Percentiles rank a stretch among this genome's conserved stretches.
These are phyloP conservation scores for Sciaenops ocellatus DNA, from an alignment of 2,797 vertebrate species.

Conservation along the genomic window DNA sequence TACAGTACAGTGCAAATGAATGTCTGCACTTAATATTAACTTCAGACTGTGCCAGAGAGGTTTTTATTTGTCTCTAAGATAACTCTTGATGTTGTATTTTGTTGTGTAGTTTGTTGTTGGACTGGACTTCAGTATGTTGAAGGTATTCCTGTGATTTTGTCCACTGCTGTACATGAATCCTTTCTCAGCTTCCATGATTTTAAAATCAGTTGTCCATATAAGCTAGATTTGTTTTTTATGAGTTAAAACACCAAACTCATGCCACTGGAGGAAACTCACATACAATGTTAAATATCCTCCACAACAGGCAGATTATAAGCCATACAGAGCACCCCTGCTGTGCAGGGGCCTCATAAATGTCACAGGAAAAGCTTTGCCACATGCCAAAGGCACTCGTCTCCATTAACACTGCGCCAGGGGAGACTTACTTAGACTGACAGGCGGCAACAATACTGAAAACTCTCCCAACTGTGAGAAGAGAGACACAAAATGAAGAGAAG, in stretches of 20 bases:
- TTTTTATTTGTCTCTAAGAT: not conserved
- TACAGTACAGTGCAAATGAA: too few relatives aligned
- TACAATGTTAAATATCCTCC: conserved; percentile 64
- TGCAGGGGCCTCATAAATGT: conserved; percentile 72
- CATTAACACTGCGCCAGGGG: conserved; percentile 73
- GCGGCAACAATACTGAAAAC: conserved; percentile 73
- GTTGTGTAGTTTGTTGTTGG: not conserved
- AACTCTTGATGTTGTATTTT: conserved; percentile 1
- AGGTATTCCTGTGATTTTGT: not conserved
- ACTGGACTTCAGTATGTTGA: too few relatives aligned
- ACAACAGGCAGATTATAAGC: conserved; percentile 73
- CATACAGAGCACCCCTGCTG: conserved; percentile 66
- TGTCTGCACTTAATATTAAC: not conserved
- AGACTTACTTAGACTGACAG: conserved; percentile 79
- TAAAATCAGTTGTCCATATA: not conserved
- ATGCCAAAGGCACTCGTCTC: conserved; percentile 80
- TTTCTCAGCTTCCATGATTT: conserved; percentile 5
- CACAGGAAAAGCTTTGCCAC: conserved; percentile 78
- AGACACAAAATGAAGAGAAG: conserved; percentile 80
- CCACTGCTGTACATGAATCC: not conserved
- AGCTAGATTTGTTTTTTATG: conserved; percentile 7
- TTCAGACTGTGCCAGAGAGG: not conserved
- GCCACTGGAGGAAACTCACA: conserved; percentile 46
- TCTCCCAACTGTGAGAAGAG: conserved; percentile 77
- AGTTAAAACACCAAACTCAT: conserved; percentile 57